Base-by-base conservation (phyloP, 1,140 invertebrate genomes). In the Ephestia elutella region DNA sequence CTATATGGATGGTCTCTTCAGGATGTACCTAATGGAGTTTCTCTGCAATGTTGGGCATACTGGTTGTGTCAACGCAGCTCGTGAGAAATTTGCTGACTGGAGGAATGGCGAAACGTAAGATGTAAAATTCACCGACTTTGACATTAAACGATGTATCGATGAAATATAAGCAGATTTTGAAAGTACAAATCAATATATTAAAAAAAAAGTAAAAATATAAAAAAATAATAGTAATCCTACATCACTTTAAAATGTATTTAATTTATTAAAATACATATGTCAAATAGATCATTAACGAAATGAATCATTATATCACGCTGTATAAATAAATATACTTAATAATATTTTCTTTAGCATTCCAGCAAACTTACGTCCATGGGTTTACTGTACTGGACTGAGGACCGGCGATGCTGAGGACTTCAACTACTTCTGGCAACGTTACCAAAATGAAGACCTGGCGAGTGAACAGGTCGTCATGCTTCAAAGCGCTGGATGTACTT, bases 401-500 rank as follows among this genome's bases (percentile, higher is more conserved):
- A 71, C 89, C n/a, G 90, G 90, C 8, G 73, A 62, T 38, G 74
- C 73, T 10, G 63, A 56, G 0, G 89, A 92, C 54, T 92, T 90
- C 65, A 62, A 90, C n/a, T 81, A 68, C 20, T 78, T 92, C 54
- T 92, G 89, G 81, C 66, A 82, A 1, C 81, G 87, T 56, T 92
- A 89, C 68, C 63, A 75, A 18, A 63, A 60, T 5, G 83, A 89
- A 65, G 86, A 87, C 8, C 71, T 92, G n/a, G 79, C 90, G 1
- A 87, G 84, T 30, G 91, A 93, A 64, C 87, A 90, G 73, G 66
- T 90, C 0, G 86, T 90, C 2, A 90, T 93, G 75, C 74, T 93
- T n/a, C 80, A 71, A 58, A 86, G 89, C 0, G 87, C 93, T 10
- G 91, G 91, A 8, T 93, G 93, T 59, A 90, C 92, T 0, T 82